Evolutionary conservation across 2,113 vertebrate genomes (phyloP).

Genomic region (Gracilinanus agilis): DNA sequence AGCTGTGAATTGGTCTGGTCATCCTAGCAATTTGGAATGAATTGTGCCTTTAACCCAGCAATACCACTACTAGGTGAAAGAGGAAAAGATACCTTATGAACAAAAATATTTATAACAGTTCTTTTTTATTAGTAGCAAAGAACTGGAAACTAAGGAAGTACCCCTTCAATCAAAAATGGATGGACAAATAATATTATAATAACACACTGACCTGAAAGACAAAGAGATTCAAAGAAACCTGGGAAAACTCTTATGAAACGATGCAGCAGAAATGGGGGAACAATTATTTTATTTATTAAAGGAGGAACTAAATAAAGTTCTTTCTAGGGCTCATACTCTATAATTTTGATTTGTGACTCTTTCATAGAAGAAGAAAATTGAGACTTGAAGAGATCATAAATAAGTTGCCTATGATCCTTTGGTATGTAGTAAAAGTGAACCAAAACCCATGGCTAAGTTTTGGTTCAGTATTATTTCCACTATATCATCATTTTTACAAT

Average conservation of each 20-base stretch:
- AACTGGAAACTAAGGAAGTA: not conserved
- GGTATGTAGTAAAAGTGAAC: not conserved
- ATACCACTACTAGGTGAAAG: not conserved
- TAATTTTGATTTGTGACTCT: not conserved
- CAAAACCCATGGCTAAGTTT: not conserved
- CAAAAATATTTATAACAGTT: not conserved
- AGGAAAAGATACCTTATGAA: no score
- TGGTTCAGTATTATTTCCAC: not conserved
- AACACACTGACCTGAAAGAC: not conserved
- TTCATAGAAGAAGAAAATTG: not conserved
- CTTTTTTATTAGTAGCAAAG: not conserved
- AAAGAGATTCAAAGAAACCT: not conserved
- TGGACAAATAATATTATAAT: not conserved
- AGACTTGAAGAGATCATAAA: not conserved
- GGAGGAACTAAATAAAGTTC: not conserved
- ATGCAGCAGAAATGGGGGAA: not conserved
- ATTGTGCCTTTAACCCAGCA: not conserved
- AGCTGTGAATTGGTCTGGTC: not conserved
- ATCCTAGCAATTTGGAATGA: not conserved
- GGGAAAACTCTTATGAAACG: not conserved
- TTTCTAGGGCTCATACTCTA: not conserved
- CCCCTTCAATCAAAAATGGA: not conserved
- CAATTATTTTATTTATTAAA: not conserved
- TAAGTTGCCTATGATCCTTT: not conserved
- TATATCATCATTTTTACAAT: not conserved